phyloP scores from a whole-genome alignment of 2,888 invertebrate species.

The Drosophila incognita region DNA sequence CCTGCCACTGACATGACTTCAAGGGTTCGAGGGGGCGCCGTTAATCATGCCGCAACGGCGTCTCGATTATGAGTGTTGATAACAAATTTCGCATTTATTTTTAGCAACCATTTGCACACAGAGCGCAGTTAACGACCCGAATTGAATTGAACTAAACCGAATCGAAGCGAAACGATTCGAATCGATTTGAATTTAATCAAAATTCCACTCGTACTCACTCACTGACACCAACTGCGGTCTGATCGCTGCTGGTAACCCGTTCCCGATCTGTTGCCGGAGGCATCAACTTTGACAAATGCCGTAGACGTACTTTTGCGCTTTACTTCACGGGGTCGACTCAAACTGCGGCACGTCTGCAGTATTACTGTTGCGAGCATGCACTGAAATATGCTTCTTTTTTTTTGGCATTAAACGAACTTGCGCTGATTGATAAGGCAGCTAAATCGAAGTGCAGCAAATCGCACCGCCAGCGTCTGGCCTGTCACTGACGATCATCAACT shows the following conservation, averaged over 20 bases:
- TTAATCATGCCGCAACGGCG: slow-evolving; percentile 64
- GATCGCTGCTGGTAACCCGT: slow-evolving; percentile 30
- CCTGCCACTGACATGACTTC: slow-evolving; percentile 29
- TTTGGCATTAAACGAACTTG: slow-evolving; percentile 74
- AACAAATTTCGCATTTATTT: slow-evolving; percentile 64
- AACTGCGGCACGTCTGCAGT: slow-evolving; percentile 71
- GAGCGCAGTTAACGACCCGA: slow-evolving; percentile 54
- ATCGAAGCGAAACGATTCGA: background rate
- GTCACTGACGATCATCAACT: slow-evolving; percentile 46
- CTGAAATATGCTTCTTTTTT: slow-evolving; percentile 65
- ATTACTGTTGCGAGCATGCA: slow-evolving; percentile 68
- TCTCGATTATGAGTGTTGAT: slow-evolving; percentile 66
- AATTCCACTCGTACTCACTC: slow-evolving; percentile 22
- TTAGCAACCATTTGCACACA: slow-evolving; percentile 50
- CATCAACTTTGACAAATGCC: background rate
- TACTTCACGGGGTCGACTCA: slow-evolving; percentile 26
- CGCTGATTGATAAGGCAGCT: slow-evolving; percentile 72
- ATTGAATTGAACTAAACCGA: slow-evolving; percentile 27
- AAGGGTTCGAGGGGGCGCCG: slow-evolving; percentile 35
- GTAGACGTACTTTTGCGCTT: background rate
- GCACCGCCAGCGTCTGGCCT: slow-evolving; percentile 55
- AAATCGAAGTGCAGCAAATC: slow-evolving; percentile 67
- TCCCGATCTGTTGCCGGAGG: background rate
- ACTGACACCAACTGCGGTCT: slow-evolving; percentile 30
- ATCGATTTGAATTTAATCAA: slow-evolving; percentile 6